Conservation (phyloP, 2,888 invertebrate genomes). For the Drepanosiphum platanoidis region DNA sequence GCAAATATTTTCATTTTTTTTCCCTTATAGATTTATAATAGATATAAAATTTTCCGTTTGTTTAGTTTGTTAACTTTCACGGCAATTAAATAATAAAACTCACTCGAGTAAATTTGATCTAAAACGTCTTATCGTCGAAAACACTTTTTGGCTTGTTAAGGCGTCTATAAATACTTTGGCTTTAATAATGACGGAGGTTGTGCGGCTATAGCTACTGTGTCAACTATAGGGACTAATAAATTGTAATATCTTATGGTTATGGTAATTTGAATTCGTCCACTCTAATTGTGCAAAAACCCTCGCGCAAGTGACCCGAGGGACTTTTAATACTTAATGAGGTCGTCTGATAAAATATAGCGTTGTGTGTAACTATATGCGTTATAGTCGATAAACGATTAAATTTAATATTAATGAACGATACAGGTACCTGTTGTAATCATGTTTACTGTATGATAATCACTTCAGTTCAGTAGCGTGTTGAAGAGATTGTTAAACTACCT, state of each 20-base stretch:
- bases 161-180: not conserved
- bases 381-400: not conserved
- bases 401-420: not conserved
- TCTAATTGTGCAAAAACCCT: not conserved
- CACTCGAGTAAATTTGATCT: not conserved
- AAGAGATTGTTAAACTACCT: not conserved
- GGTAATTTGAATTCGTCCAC: not conserved
- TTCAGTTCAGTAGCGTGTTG: not conserved
- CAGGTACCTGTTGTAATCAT: not conserved
- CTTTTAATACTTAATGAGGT: not conserved
- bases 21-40: no score
- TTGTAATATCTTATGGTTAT: not conserved
- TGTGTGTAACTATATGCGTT: not conserved
- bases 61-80: not conserved
- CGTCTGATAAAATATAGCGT: slow-evolving; percentile 10
- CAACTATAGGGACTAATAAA: not conserved
- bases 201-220: not conserved
- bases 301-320: not conserved
- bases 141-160: not conserved
- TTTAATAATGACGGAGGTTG: not conserved
- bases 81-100: not conserved
- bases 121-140: not conserved
- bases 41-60: no score
- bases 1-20: no score
- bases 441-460: not conserved